Base-by-base conservation (phyloP, 1,140 invertebrate species). In the Apocrypta bakeri region DNA sequence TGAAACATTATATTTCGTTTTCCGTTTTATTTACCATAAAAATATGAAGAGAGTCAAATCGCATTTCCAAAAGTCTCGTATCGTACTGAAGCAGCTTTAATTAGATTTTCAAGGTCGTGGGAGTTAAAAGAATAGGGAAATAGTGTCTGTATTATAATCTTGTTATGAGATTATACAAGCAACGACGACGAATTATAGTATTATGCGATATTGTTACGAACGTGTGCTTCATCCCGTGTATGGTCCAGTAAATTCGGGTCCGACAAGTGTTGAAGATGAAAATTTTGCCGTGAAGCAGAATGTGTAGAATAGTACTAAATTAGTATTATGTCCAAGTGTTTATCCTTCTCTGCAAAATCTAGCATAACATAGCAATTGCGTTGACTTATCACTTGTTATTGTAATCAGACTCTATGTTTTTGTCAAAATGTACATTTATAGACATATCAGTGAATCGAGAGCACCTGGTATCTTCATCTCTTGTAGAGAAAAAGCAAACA, bases 371-470 rank as follows among this genome's bases (percentile, higher is more conserved):
- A n/a, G n/a, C n/a, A n/a, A n/a, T n/a, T n/a, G n/a, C n/a, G n/a
- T n/a, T n/a, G n/a, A n/a, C n/a, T n/a, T n/a, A n/a, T n/a, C n/a
- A n/a, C n/a, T n/a, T n/a, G n/a, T n/a, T n/a, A n/a, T n/a, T n/a
- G n/a, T n/a, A n/a, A n/a, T n/a, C n/a, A n/a, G n/a, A n/a, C n/a
- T n/a, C n/a, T n/a, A n/a, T n/a, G n/a, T n/a, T n/a, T n/a, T n/a
- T n/a, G n/a, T n/a, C n/a, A n/a, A n/a, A n/a, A n/a, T n/a, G n/a
- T n/a, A n/a, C n/a, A n/a, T n/a, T n/a, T n/a, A n/a, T n/a, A n/a
- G n/a, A n/a, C n/a, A n/a, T n/a, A n/a, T n/a, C n/a, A n/a, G 33
- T 40, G 21, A 79, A 79, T 79, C n/a, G 71, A 79, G 77, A 78
- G 64, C 17, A 7, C 24, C 31, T 78, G 21, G 42, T 48, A 12